A percentile compares a stretch with the other conserved stretches of the same genome.
These are phyloP conservation scores for Chaetura pelagica DNA, from an alignment of 2,113 vertebrate genomes.

Conservation along the genomic window DNA sequence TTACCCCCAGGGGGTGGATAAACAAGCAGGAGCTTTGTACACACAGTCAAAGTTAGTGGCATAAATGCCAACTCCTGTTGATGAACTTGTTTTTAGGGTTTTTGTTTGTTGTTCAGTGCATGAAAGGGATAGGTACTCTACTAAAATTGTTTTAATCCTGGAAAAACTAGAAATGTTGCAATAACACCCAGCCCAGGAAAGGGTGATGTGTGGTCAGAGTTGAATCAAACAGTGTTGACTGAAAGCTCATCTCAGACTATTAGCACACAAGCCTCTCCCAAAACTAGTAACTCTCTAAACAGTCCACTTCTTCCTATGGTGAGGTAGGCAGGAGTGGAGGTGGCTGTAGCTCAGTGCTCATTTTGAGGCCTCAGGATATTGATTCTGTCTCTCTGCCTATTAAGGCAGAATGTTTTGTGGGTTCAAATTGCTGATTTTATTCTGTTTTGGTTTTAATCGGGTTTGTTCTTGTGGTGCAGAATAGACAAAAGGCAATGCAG, in stretches of 20 bases:
- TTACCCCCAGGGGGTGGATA: background rate
- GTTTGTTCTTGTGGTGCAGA: background rate
- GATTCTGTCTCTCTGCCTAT: background rate
- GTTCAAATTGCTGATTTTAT: background rate
- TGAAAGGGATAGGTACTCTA: background rate
- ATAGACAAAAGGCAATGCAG: background rate
- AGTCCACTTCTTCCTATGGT: background rate
- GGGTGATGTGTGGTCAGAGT: conserved; percentile 6
- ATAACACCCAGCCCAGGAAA: conserved; percentile 32
- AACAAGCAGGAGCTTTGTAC: background rate
- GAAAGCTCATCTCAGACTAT: background rate
- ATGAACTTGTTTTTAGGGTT: background rate
- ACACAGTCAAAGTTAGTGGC: background rate
- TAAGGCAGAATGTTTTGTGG: background rate
- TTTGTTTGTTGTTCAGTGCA: background rate
- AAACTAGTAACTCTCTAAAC: background rate
- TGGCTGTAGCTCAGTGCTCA: background rate
- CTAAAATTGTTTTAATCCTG: background rate
- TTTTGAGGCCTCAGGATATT: background rate
- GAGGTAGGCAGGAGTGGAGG: background rate
- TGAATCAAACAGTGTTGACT: background rate
- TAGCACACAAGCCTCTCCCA: background rate
- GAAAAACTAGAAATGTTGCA: conserved; percentile 26
- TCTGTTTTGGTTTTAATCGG: background rate
- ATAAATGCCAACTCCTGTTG: background rate